Conservation (phyloP, 2,888 invertebrate genomes). For the Linnaemya vulpina region DNA sequence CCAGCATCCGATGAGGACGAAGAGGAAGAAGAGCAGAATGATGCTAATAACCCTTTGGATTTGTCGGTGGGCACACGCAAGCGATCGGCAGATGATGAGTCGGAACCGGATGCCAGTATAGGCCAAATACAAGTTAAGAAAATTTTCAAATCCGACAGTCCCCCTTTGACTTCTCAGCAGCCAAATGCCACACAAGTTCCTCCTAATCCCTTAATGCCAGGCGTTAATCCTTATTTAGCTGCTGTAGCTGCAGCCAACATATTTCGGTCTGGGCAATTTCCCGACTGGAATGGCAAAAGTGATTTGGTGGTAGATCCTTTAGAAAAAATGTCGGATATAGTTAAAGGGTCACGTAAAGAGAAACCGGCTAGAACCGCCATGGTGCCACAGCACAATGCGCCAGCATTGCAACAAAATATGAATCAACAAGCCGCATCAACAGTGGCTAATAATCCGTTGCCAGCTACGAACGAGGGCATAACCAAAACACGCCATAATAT, state of each 20-base stretch:
- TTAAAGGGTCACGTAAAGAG: slow-evolving; percentile 89
- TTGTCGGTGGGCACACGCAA: slow-evolving; percentile 91
- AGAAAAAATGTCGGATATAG: slow-evolving; percentile 95
- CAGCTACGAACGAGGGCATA: slow-evolving; percentile 76
- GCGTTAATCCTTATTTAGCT: slow-evolving; percentile 92
- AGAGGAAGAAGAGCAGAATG: slow-evolving; percentile 85
- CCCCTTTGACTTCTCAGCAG: slow-evolving; percentile 86
- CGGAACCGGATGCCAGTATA: slow-evolving; percentile 74
- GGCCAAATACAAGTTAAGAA: slow-evolving; percentile 83
- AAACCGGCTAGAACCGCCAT: slow-evolving; percentile 72
- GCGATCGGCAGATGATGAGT: slow-evolving; percentile 85
- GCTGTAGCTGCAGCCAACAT: slow-evolving; percentile 90
- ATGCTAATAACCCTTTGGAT: slow-evolving; percentile 87
- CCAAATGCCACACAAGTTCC: slow-evolving; percentile 87
- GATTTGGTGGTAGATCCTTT: slow-evolving; percentile 92
- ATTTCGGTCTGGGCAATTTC: slow-evolving; percentile 88
- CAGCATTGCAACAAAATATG: slow-evolving; percentile 78
- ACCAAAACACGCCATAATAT: slow-evolving; percentile 90
- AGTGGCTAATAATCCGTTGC: slow-evolving; percentile 77
- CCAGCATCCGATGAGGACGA: slow-evolving; percentile 84
- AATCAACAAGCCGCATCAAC: slow-evolving; percentile 80
- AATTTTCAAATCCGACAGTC: slow-evolving; percentile 79
- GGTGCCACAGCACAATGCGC: slow-evolving; percentile 32
- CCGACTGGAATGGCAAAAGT: slow-evolving; percentile 89
- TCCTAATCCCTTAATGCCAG: slow-evolving; percentile 89